phyloP scores from a whole-genome alignment of 2,888 invertebrate species.

The Pandemis heparana region DNA sequence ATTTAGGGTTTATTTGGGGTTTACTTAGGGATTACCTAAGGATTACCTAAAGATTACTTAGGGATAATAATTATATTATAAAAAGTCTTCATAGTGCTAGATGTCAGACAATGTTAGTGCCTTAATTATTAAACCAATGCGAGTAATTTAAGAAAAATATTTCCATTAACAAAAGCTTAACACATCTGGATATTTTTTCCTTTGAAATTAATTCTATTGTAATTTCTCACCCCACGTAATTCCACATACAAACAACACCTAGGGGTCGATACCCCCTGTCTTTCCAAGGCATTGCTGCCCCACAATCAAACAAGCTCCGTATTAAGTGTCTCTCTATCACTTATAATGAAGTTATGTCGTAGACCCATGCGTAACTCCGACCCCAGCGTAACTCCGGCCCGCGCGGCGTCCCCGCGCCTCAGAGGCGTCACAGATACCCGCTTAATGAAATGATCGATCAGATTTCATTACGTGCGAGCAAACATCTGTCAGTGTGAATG shows the following conservation, averaged over 20 bases:
- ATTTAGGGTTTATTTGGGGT: no score
- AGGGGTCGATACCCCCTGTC: not conserved
- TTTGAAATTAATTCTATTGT: not conserved
- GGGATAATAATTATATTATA: no score
- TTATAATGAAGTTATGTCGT: slow-evolving; percentile 9
- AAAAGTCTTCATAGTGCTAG: no score
- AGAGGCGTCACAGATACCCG: slow-evolving; percentile 4
- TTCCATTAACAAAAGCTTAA: no score
- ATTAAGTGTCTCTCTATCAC: slow-evolving; percentile 20
- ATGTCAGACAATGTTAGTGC: no score
- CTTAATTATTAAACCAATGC: no score
- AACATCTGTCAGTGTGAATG: slow-evolving; percentile 9
- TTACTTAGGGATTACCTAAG: no score
- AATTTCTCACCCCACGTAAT: not conserved
- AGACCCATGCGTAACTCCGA: not conserved
- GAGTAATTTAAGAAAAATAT: no score
- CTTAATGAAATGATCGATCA: slow-evolving; percentile 20
- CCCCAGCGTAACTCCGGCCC: not conserved
- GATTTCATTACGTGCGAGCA: slow-evolving; percentile 9
- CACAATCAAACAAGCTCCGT: slow-evolving; percentile 5
- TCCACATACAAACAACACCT: not conserved
- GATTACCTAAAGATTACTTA: no score
- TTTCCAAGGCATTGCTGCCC: not conserved
- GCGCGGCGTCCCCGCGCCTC: not conserved
- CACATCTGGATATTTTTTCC: no score